Percentiles rank a stretch among this genome's conserved stretches.
Evolutionary conservation across 2,113 vertebrate genomes (phyloP).

Genomic region (Verasper variegatus): DNA sequence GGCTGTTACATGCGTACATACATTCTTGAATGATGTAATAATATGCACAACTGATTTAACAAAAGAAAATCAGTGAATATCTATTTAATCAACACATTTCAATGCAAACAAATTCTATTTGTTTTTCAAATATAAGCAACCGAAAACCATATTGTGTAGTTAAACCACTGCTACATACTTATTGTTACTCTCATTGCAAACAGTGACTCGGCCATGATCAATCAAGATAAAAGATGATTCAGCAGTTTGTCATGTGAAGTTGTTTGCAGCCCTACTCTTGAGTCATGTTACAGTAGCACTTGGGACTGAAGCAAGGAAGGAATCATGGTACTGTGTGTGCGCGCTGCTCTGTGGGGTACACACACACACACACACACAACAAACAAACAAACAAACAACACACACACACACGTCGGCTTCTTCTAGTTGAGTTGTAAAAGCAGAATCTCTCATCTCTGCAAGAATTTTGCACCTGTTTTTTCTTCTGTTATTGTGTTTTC

Average conservation of each 20-base stretch:
- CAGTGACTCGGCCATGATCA: background rate
- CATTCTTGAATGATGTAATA: background rate
- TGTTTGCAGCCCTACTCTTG: slow-evolving; percentile 47
- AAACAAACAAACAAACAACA: background rate
- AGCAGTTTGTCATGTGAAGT: background rate
- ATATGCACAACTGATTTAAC: background rate
- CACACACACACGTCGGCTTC: slow-evolving; percentile 21
- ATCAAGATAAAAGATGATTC: background rate
- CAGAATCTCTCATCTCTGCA: slow-evolving; percentile 48
- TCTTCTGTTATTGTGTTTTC: slow-evolving; percentile 41
- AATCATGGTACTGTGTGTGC: slow-evolving; percentile 4
- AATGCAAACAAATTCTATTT: too few relatives aligned
- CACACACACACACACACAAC: slow-evolving; percentile 17
- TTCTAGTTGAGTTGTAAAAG: slow-evolving; percentile 20
- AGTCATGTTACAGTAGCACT: slow-evolving; percentile 18
- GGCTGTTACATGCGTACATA: background rate
- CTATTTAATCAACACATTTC: background rate
- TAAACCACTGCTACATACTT: too few relatives aligned
- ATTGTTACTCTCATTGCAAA: too few relatives aligned
- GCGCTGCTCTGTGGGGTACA: background rate
- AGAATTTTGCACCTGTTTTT: slow-evolving; percentile 64
- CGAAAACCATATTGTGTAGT: too few relatives aligned
- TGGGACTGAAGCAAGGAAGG: background rate
- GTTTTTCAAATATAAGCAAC: too few relatives aligned
- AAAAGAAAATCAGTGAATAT: background rate